Evolutionary conservation across 2,888 invertebrate species (phyloP).

Genomic region (Drosophila maculinotata): DNA sequence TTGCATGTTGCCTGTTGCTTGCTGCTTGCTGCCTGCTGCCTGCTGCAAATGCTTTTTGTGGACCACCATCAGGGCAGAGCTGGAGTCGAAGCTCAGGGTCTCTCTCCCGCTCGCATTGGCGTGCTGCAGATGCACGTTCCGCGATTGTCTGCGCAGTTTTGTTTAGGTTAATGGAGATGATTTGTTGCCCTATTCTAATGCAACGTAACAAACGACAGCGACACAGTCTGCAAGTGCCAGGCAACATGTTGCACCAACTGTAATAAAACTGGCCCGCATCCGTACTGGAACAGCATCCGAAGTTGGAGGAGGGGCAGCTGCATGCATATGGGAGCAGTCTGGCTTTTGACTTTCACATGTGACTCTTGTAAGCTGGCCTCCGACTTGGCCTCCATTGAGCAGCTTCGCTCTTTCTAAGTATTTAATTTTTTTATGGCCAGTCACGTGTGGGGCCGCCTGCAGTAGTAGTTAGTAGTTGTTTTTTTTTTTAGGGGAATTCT

Average conservation of each 20-base stretch:
- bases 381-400: slow-evolving; percentile 53
- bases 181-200: slow-evolving; percentile 81
- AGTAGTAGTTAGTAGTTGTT: slow-evolving; percentile 22
- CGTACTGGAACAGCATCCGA: slow-evolving; percentile 35
- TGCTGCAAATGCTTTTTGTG: slow-evolving; percentile 54
- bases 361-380: slow-evolving; percentile 45
- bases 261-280: slow-evolving; percentile 50
- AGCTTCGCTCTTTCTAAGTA: slow-evolving; percentile 46
- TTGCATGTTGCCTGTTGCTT: slow-evolving; percentile 33
- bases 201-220: slow-evolving; percentile 47
- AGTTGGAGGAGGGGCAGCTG: slow-evolving; percentile 8
- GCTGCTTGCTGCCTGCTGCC: slow-evolving; percentile 5
- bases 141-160: slow-evolving; percentile 81
- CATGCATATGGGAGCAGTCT: slow-evolving; percentile 44
- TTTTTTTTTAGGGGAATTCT: slow-evolving; percentile 30
- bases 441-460: slow-evolving; percentile 50
- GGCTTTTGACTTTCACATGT: slow-evolving; percentile 64
- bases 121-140: slow-evolving; percentile 81
- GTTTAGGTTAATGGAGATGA: slow-evolving; percentile 82
- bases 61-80: slow-evolving; percentile 70
- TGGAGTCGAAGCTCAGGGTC: slow-evolving; percentile 28
- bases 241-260: slow-evolving; percentile 54
- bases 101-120: slow-evolving; percentile 46
- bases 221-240: slow-evolving; percentile 39
- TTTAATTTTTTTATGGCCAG: slow-evolving; percentile 35